Conservation (phyloP, 2,113 vertebrate species). For the Gymnocephalus cernua region DNA sequence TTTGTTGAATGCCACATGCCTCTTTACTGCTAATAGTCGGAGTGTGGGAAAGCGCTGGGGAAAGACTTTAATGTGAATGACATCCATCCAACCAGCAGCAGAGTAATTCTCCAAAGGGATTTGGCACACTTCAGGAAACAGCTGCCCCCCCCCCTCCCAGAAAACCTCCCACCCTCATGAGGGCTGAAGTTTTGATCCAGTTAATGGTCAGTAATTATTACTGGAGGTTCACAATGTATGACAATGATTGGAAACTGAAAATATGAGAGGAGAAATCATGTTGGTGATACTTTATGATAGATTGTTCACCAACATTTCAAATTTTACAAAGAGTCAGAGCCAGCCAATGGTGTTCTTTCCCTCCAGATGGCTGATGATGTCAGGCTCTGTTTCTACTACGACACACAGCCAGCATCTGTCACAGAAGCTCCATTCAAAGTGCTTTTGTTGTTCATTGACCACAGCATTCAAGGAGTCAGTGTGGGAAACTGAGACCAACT, state of each 20-base stretch:
- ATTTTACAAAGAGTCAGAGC: background rate
- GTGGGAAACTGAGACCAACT: conserved; percentile 61
- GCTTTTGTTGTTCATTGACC: too few relatives aligned
- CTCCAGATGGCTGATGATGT: conserved; percentile 69
- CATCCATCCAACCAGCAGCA: background rate
- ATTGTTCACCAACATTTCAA: background rate
- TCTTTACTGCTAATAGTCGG: background rate
- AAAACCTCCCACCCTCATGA: background rate
- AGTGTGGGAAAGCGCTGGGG: background rate
- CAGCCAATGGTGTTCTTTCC: conserved; percentile 31
- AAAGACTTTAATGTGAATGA: too few relatives aligned
- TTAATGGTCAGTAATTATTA: background rate
- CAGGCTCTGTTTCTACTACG: conserved; percentile 5
- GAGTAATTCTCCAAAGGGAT: conserved; percentile 1
- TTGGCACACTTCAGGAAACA: conserved; percentile 46
- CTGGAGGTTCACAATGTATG: background rate
- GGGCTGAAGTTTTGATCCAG: background rate
- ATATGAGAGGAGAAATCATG: background rate
- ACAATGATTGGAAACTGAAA: background rate
- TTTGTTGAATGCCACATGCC: background rate
- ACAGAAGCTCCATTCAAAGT: background rate
- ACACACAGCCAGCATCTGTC: conserved; percentile 32
- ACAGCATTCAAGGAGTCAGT: too few relatives aligned
- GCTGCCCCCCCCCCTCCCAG: background rate
- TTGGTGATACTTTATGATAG: background rate